phyloP scores from a whole-genome alignment of 1,140 invertebrate genomes.

The Pemphigus obesinymphae region DNA sequence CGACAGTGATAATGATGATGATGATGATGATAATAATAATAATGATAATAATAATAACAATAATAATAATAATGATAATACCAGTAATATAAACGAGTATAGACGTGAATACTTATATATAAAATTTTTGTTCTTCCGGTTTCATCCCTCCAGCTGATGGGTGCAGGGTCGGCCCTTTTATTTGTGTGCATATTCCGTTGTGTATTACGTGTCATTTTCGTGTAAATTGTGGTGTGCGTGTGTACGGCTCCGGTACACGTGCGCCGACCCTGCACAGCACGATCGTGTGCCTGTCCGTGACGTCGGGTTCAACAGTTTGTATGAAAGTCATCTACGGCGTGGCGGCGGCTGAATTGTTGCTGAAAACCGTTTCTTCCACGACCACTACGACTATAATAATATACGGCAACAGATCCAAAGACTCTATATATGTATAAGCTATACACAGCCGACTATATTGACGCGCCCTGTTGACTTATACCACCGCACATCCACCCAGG shows the following conservation, averaged over 20 bases:
- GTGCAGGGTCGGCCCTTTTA: no score
- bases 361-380: neutral
- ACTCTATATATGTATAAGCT: no score
- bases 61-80: no score
- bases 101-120: no score
- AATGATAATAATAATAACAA: neutral
- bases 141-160: no score
- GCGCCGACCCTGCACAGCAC: neutral
- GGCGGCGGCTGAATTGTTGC: neutral
- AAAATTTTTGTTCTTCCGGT: neutral
- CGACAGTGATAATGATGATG: neutral
- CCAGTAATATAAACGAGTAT: neutral
- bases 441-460: neutral
- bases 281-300: neutral
- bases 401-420: slow-evolving; percentile 6
- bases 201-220: no score
- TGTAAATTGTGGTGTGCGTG: no score
- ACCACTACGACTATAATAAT: no score
- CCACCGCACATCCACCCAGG: neutral
- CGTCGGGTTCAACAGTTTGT: slow-evolving; percentile 17
- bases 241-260: neutral
- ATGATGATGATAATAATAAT: neutral
- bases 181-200: no score
- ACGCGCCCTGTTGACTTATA: neutral
- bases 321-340: neutral